Evolutionary conservation across 2,797 vertebrate genomes (phyloP), one percentile per base, ranked within the genome.

Genomic region (Phaenicophaeus curvirostris): DNA sequence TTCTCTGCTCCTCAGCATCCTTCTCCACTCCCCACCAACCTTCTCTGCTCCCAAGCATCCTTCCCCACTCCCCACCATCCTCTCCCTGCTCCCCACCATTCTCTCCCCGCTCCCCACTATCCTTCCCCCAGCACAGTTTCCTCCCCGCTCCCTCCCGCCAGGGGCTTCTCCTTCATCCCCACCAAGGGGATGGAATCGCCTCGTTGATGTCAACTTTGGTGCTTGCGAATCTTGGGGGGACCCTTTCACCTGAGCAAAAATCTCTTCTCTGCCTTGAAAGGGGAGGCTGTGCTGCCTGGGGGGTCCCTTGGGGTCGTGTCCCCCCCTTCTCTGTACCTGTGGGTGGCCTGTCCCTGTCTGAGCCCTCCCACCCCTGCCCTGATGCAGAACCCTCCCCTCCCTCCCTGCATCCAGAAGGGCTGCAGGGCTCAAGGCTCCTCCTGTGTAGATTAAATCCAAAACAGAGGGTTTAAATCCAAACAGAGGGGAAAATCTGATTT

Each of bases 241-340:
- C 15, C 25, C 24, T 76, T 75, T 23, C 8, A 39, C 12, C 17
- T 0, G 30, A n/a, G 77, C 16, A 16, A 53, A 68, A 78, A 23
- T 3, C 28, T 8, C n/a, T 48, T 62, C 46, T 44, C 17, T 58
- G 76, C 59, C 7, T 13, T 25, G 9, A 3, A 4, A 20, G 25
- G 15, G 30, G 33, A 13, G 46, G 15, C 5, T 51, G 75, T 11
- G n/a, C 15, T 67, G 59, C 41, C 11, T 23, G 27, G 54, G 67
- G 67, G 66, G 13, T 65, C 79, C 3, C 28, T 20, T 28, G 50
- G 37, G 27, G 30, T 8, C 13, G 39, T 39, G 39, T 39, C 39
- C 18, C 20, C 48, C 13, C 0, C 5, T 5, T 25, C n/a, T 35
- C 20, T 11, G 0, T 18, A 31, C n/a, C 54, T 39, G n/a, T 2